A percentile compares a stretch with the other conserved stretches of the same genome.
These are phyloP conservation scores for Xanthia togata DNA, from an alignment of 2,888 invertebrate genomes.

Conservation along the genomic window DNA sequence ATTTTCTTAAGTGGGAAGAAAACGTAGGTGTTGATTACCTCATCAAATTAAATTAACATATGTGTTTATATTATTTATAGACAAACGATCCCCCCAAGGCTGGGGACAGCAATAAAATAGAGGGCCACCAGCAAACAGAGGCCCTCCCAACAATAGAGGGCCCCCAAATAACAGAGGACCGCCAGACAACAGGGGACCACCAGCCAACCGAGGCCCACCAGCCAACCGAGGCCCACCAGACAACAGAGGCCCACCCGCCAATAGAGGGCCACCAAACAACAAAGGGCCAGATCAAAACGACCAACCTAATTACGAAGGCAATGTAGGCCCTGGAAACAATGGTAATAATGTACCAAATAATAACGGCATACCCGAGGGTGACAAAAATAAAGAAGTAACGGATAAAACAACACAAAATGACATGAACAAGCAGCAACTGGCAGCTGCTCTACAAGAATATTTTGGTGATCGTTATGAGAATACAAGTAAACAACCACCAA, in stretches of 20 bases:
- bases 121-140: conserved; percentile 40
- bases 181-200: conserved; percentile 45
- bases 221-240: conserved; percentile 46
- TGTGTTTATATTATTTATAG: conserved; percentile 44
- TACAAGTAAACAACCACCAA: conserved; percentile 19
- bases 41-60: not conserved
- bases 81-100: conserved; percentile 43
- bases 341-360: conserved; percentile 33
- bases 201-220: conserved; percentile 55
- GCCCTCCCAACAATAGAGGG: conserved; percentile 33
- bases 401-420: not conserved
- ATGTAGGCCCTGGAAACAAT: conserved; percentile 36
- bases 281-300: conserved; percentile 10
- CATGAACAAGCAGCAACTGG: conserved; percentile 29
- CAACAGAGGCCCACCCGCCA: conserved; percentile 54
- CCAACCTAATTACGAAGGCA: conserved; percentile 36
- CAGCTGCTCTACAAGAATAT: conserved; percentile 27
- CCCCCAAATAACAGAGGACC: conserved; percentile 48
- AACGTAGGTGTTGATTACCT: not conserved
- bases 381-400: not conserved
- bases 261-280: conserved; percentile 49
- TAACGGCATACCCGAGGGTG: not conserved
- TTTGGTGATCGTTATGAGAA: conserved; percentile 19
- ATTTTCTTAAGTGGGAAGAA: not conserved
- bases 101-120: conserved; percentile 38